Evolutionary conservation across 1,140 invertebrate genomes (phyloP).

Genomic region (Ephestia elutella): DNA sequence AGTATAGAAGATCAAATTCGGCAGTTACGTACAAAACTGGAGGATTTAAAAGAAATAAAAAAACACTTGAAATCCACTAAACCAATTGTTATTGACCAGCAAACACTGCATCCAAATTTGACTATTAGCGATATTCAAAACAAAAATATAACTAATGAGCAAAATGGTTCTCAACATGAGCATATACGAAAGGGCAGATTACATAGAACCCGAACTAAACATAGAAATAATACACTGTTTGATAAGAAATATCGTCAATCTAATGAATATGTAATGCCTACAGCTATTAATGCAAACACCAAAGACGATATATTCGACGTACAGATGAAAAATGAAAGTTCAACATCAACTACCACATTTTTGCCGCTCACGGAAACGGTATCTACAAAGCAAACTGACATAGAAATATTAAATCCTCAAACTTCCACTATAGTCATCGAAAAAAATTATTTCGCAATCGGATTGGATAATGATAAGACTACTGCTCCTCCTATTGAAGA

Average conservation of each 20-base stretch:
- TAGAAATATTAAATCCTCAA: constrained; percentile 43
- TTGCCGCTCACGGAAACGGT: constrained; percentile 12
- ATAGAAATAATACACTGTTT: constrained; percentile 45
- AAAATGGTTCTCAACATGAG: constrained; percentile 40
- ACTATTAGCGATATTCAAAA: constrained; percentile 42
- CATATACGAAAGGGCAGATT: constrained; percentile 42
- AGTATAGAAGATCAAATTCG: constrained; percentile 91
- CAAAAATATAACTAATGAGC: constrained; percentile 36
- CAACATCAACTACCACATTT: constrained; percentile 24
- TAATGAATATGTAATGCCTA: constrained; percentile 62
- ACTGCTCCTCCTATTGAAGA: constrained; percentile 27
- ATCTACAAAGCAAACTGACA: constrained; percentile 14
- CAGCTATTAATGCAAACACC: constrained; percentile 40
- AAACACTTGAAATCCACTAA: constrained; percentile 80
- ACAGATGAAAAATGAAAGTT: constrained; percentile 53
- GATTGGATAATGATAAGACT: constrained; percentile 29
- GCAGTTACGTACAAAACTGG: constrained; percentile 84
- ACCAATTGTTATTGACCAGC: constrained; percentile 57
- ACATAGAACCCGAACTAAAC: constrained; percentile 55
- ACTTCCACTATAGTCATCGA: constrained; percentile 47
- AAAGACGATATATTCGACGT: constrained; percentile 56
- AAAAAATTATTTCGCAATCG: constrained; percentile 27
- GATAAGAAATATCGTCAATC: constrained; percentile 61
- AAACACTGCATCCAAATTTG: constrained; percentile 34
- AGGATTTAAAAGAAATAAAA: constrained; percentile 88